Evolutionary conservation across 2,888 invertebrate genomes (phyloP), one percentile per base, ranked within the genome.

Genomic region (Phymatocera aterrima): DNA sequence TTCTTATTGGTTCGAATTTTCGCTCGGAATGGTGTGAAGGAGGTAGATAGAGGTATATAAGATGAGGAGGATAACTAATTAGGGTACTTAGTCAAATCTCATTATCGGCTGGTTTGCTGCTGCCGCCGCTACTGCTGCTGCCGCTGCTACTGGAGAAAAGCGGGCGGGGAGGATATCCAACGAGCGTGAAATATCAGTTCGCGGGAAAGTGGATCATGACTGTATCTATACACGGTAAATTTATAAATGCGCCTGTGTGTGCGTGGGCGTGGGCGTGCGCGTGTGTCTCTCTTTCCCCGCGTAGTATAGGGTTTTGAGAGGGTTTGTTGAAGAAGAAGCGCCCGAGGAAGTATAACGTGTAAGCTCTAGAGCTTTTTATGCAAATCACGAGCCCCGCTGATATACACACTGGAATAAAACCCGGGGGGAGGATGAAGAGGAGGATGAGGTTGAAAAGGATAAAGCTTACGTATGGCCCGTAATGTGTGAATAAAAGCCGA

Each of bases 381-480:
- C 72, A 72, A 72, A 72, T 72, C 72, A 51, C 72, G 21, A 72
- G 51, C 48, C 72, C 24, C 28, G 48, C 72, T 72, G 72, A 72
- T 72, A 72, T 72, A 72, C 48, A 72, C 31, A 34, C 28, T 72
- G 34, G 72, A 72, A 72, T 51, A 34, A 51, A 72, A 72, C 43
- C 72, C n/a, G n/a, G n/a, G 43, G n/a, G 18, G n/a, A 28, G 31
- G 43, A 15, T 37, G 3, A n/a, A n/a, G 18, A 43, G n/a, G 31
- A 46, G 46, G 46, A 68, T 15, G 37, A 37, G 40, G 40, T 72
- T 68, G 51, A 57, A 75, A 75, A 57, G 75, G 57, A 75, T 75
- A 75, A 80, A 75, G 81, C 78, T 81, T 93, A 93, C 87, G 91
- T 93, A 57, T 79, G 81, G 80, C 80, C 81, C 81, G 82, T 75